Percentiles rank a stretch among this genome's conserved stretches.
Evolutionary conservation across 64 coral and sea anemone species (phyloP).

Genomic region (Exaiptasia diaphana): DNA sequence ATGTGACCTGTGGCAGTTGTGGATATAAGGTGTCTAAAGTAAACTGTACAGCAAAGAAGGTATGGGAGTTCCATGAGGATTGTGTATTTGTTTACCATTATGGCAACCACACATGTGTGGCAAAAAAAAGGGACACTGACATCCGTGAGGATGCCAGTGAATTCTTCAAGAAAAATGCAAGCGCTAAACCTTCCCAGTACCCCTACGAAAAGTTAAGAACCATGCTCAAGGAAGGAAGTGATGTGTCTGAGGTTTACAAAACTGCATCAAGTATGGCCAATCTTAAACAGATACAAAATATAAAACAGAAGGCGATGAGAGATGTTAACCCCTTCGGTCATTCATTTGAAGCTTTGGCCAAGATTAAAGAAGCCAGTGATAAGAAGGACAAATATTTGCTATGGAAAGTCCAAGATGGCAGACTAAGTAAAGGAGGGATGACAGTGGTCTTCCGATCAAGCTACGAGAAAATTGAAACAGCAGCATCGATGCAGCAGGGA

Average conservation of each 20-base stretch:
- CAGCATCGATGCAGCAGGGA: too few relatives aligned
- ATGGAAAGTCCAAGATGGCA: conserved; percentile 6
- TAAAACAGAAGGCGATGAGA: not conserved
- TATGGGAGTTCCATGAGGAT: conserved; percentile 5
- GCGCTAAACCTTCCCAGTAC: conserved; percentile 6
- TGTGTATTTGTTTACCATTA: conserved; percentile 22
- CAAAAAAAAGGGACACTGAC: not conserved
- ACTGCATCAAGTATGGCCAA: conserved; percentile 2
- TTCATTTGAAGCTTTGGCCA: conserved; percentile 20
- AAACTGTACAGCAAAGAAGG: conserved; percentile 2
- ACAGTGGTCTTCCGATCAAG: conserved; percentile 21
- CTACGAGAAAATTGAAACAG: not conserved
- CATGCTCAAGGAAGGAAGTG: conserved; percentile 31
- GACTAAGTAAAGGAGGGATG: not conserved
- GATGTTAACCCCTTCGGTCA: conserved; percentile 15
- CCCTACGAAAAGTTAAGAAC: not conserved
- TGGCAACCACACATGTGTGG: conserved; percentile 35
- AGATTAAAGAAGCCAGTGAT: conserved; percentile 4
- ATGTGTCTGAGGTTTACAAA: conserved; percentile 38
- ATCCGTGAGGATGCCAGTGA: not conserved
- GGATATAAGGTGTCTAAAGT: conserved; percentile 22
- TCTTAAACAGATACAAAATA: not conserved
- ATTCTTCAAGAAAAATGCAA: conserved; percentile 26
- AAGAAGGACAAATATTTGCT: conserved; percentile 21
- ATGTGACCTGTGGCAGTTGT: conserved; percentile 29